Evolutionary conservation across 2,888 invertebrate genomes (phyloP).

Genomic region (Tinea semifulvella): DNA sequence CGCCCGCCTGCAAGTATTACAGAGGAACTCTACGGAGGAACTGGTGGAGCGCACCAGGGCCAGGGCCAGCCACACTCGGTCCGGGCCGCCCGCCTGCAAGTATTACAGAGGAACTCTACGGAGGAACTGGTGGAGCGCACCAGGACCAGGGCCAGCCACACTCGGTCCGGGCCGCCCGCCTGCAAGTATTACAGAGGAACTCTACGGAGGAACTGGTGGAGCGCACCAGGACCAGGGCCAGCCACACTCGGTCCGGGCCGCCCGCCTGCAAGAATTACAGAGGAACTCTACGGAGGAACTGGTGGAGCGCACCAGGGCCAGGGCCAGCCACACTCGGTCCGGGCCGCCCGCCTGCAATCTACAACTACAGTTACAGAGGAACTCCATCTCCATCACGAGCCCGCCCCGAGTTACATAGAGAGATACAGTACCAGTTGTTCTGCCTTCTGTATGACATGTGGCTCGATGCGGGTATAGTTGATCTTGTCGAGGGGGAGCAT

Average conservation of each 20-base stretch:
- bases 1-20: no score
- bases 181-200: conserved; percentile 87
- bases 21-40: no score
- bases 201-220: conserved; percentile 72
- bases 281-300: conserved; percentile 68
- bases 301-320: conserved; percentile 79
- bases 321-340: conserved; percentile 83
- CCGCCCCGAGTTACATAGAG: no score
- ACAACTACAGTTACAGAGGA: background rate
- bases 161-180: conserved; percentile 88
- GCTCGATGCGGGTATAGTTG: conserved; percentile 68
- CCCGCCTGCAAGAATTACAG: conserved; percentile 34
- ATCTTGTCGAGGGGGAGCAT: conserved; percentile 94
- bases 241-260: conserved; percentile 81
- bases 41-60: no score
- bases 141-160: no score
- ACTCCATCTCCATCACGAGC: no score
- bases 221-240: conserved; percentile 84
- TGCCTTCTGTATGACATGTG: conserved; percentile 69
- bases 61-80: no score
- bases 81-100: no score
- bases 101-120: no score
- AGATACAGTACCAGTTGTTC: conserved; percentile 74
- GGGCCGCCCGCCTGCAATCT: conserved; percentile 66
- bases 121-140: no score